A percentile compares a stretch with the other conserved stretches of the same genome.
These are phyloP conservation scores for Drosophila histrio DNA, from an alignment of 2,888 invertebrate genomes.

Conservation along the genomic window DNA sequence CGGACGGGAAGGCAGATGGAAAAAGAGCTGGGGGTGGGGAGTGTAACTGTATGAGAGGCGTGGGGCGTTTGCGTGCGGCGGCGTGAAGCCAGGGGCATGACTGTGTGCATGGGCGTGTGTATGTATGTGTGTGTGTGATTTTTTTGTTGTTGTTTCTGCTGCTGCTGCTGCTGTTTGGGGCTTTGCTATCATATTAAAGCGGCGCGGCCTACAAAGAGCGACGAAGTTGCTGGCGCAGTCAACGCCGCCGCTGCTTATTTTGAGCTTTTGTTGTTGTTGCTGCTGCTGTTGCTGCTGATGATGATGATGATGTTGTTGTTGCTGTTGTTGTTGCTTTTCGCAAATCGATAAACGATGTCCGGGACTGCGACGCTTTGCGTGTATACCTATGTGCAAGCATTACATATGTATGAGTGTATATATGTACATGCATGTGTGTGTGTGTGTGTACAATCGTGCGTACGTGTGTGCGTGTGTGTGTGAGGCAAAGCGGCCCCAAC, in stretches of 20 bases:
- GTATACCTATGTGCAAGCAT: conserved; percentile 39
- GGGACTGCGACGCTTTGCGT: conserved; percentile 68
- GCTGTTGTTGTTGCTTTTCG: conserved; percentile 57
- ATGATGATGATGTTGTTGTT: conserved; percentile 14
- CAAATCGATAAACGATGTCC: conserved; percentile 79
- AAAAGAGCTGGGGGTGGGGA: background rate
- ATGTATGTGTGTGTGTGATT: conserved; percentile 16
- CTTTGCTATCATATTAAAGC: conserved; percentile 50
- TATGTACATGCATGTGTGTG: conserved; percentile 4
- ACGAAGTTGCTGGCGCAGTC: conserved; percentile 43
- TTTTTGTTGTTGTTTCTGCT: conserved; percentile 25
- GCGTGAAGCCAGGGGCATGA: conserved; percentile 42
- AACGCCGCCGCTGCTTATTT: conserved; percentile 29
- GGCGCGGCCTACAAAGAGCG: conserved; percentile 69
- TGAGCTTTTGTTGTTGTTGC: conserved; percentile 35
- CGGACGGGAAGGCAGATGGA: conserved; percentile 18
- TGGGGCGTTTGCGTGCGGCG: conserved; percentile 60
- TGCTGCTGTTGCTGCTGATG: conserved; percentile 27
- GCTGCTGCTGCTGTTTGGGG: conserved; percentile 50
- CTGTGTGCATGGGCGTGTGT: conserved; percentile 45
- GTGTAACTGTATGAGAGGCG: conserved; percentile 14
- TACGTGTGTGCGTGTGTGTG: conserved; percentile 1
- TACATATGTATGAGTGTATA: conserved; percentile 4
- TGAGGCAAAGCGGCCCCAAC: conserved; percentile 32
- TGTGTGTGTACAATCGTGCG: background rate